phyloP scores from a whole-genome alignment of 2,113 vertebrate species.

The Numenius arquata region DNA sequence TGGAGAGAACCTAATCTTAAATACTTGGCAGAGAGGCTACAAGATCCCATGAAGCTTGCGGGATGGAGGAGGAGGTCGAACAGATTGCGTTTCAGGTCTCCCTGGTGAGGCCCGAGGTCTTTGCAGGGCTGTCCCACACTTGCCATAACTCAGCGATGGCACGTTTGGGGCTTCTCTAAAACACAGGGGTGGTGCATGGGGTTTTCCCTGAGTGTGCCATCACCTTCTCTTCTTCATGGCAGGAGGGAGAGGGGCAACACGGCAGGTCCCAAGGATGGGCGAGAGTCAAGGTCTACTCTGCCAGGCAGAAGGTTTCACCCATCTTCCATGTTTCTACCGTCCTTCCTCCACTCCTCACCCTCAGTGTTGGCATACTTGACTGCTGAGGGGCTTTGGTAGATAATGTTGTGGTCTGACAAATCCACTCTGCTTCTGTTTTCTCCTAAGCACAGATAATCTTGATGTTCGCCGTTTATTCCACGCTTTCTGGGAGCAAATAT shows the following conservation, averaged over 20 bases:
- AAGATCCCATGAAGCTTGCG: not conserved
- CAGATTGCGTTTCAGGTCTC: not conserved
- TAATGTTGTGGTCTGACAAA: not conserved
- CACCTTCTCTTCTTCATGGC: not conserved
- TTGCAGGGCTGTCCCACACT: not conserved
- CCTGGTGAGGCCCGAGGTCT: not conserved
- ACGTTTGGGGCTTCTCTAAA: not conserved
- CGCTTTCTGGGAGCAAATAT: not conserved
- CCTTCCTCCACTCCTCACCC: not conserved
- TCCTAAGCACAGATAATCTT: not conserved
- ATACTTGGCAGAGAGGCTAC: not conserved
- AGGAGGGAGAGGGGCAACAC: not conserved
- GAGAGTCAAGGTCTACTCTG: not conserved
- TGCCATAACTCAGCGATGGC: accelerated
- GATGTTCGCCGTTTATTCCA: accelerated
- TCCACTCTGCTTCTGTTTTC: not conserved
- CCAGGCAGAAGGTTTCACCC: not conserved
- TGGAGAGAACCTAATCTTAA: not conserved
- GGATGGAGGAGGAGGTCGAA: not conserved
- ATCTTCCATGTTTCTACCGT: accelerated
- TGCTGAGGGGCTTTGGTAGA: not conserved
- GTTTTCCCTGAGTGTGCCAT: not conserved
- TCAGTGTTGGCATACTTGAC: not conserved
- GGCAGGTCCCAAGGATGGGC: not conserved
- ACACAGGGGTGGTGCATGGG: not conserved